phyloP scores from a whole-genome alignment of 2,888 invertebrate genomes.

The Melanostoma mellinum region DNA sequence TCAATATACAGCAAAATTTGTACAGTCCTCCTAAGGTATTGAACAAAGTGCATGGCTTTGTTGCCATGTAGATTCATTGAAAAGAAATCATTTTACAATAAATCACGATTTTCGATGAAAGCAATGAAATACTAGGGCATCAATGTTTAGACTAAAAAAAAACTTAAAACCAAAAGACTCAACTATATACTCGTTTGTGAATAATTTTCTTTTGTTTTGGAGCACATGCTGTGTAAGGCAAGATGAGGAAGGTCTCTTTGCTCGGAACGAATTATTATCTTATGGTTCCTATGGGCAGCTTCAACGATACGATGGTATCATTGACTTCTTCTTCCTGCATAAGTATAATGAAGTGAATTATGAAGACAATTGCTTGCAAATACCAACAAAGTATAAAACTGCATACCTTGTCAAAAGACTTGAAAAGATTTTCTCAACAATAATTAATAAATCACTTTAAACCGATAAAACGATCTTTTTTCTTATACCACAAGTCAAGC shows the following conservation, averaged over 20 bases:
- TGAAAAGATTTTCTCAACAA: not conserved
- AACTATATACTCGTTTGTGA: slow-evolving; percentile 56
- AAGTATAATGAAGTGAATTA: slow-evolving; percentile 3
- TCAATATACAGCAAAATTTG: not conserved
- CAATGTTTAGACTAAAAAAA: slow-evolving; percentile 12
- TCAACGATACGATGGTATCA: not conserved
- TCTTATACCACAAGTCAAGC: no score
- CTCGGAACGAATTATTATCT: not conserved
- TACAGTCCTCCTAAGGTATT: slow-evolving; percentile 11
- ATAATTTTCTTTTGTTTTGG: slow-evolving; percentile 58
- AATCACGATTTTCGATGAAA: slow-evolving; percentile 71
- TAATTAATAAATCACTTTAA: not conserved
- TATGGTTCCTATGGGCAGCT: not conserved
- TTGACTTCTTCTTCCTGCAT: not conserved
- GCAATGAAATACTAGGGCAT: slow-evolving; percentile 55
- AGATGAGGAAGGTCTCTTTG: slow-evolving; percentile 24
- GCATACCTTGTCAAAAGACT: no score
- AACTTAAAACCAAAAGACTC: slow-evolving; percentile 9
- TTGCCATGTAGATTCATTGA: slow-evolving; percentile 55
- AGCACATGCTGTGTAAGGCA: slow-evolving; percentile 48
- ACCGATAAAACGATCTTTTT: not conserved
- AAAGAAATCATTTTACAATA: slow-evolving; percentile 64
- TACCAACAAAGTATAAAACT: not conserved
- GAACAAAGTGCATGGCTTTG: slow-evolving; percentile 28
- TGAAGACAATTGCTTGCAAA: not conserved